phyloP scores from a whole-genome alignment of 2,113 vertebrate genomes.

The Gymnorhina tibicen region DNA sequence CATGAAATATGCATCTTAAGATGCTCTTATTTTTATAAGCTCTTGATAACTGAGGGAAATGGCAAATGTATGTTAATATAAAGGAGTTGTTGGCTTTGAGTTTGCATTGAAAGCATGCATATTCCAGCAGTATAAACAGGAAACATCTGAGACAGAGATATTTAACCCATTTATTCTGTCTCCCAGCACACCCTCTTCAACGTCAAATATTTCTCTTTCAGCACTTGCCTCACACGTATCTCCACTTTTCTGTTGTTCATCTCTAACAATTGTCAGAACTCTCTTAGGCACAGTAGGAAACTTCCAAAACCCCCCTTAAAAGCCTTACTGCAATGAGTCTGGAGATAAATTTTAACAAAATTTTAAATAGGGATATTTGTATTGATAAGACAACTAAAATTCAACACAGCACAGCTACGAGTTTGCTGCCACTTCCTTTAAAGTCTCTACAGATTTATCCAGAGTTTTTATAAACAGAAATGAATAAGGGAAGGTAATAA shows the following conservation, averaged over 20 bases:
- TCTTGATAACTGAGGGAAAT: neutral
- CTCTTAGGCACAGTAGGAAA: neutral
- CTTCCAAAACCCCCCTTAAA: neutral
- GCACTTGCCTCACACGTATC: neutral
- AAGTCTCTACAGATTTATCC: neutral
- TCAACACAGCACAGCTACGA: neutral
- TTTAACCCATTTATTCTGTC: neutral
- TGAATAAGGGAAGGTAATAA: neutral
- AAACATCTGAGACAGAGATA: slow-evolving; percentile 9
- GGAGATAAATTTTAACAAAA: neutral
- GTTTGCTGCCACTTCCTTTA: neutral
- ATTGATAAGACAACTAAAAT: neutral
- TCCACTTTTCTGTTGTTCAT: neutral
- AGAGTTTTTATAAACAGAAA: neutral
- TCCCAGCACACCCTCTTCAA: neutral
- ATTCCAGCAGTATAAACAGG: slow-evolving; percentile 6
- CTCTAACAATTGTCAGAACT: neutral
- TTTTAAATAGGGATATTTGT: neutral
- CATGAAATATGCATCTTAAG: neutral
- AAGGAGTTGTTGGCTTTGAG: neutral
- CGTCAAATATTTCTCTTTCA: neutral
- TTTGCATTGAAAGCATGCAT: neutral
- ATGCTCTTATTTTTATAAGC: neutral
- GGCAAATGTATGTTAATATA: neutral
- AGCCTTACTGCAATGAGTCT: neutral